Evolutionary conservation across 2,797 vertebrate genomes (phyloP), one percentile per base, ranked within the genome.

Genomic region (Mionectes olivaceus): DNA sequence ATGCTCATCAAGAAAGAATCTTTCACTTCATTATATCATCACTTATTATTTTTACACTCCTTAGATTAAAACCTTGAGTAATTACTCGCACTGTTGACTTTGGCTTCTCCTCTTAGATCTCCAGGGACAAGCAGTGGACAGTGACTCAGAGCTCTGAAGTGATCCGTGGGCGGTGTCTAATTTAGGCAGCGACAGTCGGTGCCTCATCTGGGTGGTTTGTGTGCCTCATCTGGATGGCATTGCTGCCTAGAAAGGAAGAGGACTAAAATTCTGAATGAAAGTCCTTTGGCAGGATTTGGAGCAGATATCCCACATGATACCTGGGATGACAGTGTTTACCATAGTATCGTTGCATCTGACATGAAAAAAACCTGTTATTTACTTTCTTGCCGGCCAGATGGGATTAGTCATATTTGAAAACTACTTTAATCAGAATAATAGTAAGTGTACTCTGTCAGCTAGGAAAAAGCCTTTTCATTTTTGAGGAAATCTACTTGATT

Each of bases 1-100:
- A 87, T 3, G 1, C 65, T 93, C 87, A 90, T 89, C 71, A 82
- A 71, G 93, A 93, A 95, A 87, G 68, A 91, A 93, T 92, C 91
- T 89, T 94, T 81, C 57, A 46, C 65, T 94, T 89, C 30, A 68
- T 94, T 65, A 53, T 91, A 73, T 94, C 84, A 92, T 93, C 89
- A 59, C 44, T 74, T 93, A 49, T 96, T 93, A 95, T 95, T 93
- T 93, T 94, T 90, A 94, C 84, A 70, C 74, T 94, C 79, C 81
- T 90, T 83, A 1, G 47, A 95, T 94, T 91, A 89, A 92, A 89
- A 87, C 43, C 3, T 7, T 84, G 79, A 95, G 81, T 89, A 92
- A 87, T 92, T 90, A 92, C 86, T 88, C 0, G 1, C 74, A n/a
- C 50, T 76, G 76, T 95, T 96, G 93, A 88, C 80, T 93, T 93